These are phyloP conservation scores for Drosophila setosimentum DNA, from an alignment of 2,888 invertebrate genomes.

Conservation along the genomic window DNA sequence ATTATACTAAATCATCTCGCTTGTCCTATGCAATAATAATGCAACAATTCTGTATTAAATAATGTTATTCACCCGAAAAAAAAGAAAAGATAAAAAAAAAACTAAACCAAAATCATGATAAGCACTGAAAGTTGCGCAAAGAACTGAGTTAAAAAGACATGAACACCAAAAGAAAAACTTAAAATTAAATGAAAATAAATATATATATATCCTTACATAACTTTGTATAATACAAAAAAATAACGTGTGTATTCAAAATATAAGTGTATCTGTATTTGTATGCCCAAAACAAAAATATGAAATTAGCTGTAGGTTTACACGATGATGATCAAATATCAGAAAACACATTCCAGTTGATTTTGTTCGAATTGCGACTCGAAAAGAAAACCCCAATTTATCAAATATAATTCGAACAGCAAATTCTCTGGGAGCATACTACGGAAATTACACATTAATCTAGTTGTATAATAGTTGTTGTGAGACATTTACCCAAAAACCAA, in stretches of 20 bases:
- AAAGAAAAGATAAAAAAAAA: not conserved
- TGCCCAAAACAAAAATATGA: slow-evolving; percentile 47
- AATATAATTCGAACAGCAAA: slow-evolving; percentile 9
- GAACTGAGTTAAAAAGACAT: slow-evolving; percentile 82
- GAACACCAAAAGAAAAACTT: slow-evolving; percentile 60
- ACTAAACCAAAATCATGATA: slow-evolving; percentile 33
- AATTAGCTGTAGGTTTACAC: slow-evolving; percentile 56
- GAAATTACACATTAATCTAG: slow-evolving; percentile 54
- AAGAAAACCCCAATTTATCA: slow-evolving; percentile 27
- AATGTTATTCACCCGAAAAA: slow-evolving; percentile 42
- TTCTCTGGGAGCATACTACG: slow-evolving; percentile 27
- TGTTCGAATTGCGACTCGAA: slow-evolving; percentile 24
- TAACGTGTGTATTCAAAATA: slow-evolving; percentile 28
- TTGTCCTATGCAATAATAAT: slow-evolving; percentile 28
- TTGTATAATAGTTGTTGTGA: slow-evolving; percentile 75
- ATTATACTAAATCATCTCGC: slow-evolving; percentile 32
- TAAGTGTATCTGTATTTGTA: slow-evolving; percentile 35
- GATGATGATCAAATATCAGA: slow-evolving; percentile 30
- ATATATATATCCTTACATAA: slow-evolving; percentile 38
- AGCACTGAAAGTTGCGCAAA: slow-evolving; percentile 82
- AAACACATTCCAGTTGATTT: slow-evolving; percentile 9
- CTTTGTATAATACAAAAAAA: slow-evolving; percentile 34
- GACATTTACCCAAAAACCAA: slow-evolving; percentile 64
- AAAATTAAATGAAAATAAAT: slow-evolving; percentile 29
- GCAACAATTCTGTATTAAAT: slow-evolving; percentile 32